phyloP scores from a whole-genome alignment of 2,888 invertebrate species.

The Caenorhabditis parvicauda region DNA sequence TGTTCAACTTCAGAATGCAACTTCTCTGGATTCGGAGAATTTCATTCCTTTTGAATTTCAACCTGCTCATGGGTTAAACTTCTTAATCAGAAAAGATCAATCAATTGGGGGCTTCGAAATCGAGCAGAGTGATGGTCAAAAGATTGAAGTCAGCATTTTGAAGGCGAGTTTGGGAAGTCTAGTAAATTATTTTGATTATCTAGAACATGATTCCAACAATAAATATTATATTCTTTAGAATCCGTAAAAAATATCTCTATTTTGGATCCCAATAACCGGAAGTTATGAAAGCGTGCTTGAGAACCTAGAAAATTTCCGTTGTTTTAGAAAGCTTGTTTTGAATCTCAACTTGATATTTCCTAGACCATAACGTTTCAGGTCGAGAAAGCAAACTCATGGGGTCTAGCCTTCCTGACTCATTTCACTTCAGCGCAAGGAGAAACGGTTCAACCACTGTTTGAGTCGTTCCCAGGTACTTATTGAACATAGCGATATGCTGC shows the following conservation, averaged over 20 bases:
- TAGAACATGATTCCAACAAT: no score
- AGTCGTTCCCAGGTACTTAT: constrained; percentile 14
- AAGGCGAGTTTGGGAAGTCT: constrained; percentile 6
- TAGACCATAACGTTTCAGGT: no score
- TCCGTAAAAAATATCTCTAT: constrained; percentile 11
- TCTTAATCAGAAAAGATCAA: background rate
- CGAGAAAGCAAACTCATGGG: constrained; percentile 14
- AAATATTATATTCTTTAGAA: constrained; percentile 9
- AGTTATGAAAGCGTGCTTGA: no score
- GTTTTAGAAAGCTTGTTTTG: no score
- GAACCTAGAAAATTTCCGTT: no score
- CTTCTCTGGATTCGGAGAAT: constrained; percentile 12
- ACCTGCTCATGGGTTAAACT: constrained; percentile 1
- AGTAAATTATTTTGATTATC: no score
- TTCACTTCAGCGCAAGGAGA: constrained; percentile 8
- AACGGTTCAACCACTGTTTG: background rate
- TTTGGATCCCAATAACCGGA: no score
- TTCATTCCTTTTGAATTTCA: constrained; percentile 15
- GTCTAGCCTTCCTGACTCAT: constrained; percentile 21
- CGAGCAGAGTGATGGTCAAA: background rate
- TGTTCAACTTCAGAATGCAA: constrained; percentile 3
- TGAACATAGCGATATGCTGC: background rate
- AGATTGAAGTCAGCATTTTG: constrained; percentile 12
- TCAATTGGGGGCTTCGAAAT: constrained; percentile 1
- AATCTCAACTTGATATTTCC: no score